Evolutionary conservation across 2,888 invertebrate genomes (phyloP).

Genomic region (Pterostichus madidus): DNA sequence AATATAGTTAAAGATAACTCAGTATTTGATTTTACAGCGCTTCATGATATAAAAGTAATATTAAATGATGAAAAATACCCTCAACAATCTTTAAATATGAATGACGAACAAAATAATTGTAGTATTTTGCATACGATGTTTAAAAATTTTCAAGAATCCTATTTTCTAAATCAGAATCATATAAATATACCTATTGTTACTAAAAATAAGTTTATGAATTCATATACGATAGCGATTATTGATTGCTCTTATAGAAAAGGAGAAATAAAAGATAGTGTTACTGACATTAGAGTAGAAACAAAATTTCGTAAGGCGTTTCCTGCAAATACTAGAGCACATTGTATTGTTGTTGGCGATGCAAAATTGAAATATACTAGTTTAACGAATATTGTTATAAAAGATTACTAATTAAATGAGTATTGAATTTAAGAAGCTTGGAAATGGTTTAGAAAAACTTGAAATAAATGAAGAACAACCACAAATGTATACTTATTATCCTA

Average conservation of each 20-base stretch:
- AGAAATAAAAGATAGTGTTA: no score
- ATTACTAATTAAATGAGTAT: constrained; percentile 4
- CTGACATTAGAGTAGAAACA: not conserved
- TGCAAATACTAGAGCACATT: not conserved
- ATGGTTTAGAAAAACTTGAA: not conserved
- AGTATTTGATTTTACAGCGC: not conserved
- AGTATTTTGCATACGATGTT: no score
- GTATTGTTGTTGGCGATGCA: not conserved
- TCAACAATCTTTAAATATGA: no score
- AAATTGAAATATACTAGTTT: not conserved
- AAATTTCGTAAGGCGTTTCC: not conserved
- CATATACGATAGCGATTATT: no score
- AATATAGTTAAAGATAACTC: not conserved
- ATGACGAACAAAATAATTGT: no score
- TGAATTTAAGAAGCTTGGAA: not conserved
- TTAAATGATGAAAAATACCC: not conserved
- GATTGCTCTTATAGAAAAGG: no score
- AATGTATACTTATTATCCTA: constrained; percentile 13
- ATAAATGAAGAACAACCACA: not conserved
- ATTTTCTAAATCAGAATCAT: no score
- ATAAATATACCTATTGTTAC: no score
- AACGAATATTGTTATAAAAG: not conserved
- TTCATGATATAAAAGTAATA: constrained; percentile 3
- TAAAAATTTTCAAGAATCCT: no score
- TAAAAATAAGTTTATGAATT: no score